Conservation (phyloP, 2,888 invertebrate genomes). For the Nomada hirtipes region DNA sequence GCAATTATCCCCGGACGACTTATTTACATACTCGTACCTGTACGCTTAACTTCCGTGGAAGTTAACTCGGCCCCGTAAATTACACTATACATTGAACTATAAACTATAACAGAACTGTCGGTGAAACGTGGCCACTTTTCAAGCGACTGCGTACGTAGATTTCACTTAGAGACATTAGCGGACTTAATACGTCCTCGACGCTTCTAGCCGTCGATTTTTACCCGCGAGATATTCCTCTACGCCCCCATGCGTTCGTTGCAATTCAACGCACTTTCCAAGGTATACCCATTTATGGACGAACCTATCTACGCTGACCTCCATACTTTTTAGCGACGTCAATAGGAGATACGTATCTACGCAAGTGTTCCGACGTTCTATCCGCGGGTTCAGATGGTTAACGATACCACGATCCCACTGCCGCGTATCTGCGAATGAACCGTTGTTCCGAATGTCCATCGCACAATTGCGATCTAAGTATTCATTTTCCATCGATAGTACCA, state of each 20-base stretch:
- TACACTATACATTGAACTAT: neutral
- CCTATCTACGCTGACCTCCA: constrained; percentile 3
- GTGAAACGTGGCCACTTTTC: constrained; percentile 7
- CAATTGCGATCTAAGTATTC: constrained; percentile 11
- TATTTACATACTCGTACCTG: constrained; percentile 6
- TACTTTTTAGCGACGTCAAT: constrained; percentile 23
- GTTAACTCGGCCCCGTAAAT: neutral
- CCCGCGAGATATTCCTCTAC: neutral
- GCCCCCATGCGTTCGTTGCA: neutral
- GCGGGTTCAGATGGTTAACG: constrained; percentile 27
- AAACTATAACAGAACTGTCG: constrained; percentile 4
- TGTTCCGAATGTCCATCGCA: constrained; percentile 25
- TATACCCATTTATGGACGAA: constrained; percentile 17
- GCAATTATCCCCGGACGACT: constrained; percentile 8
- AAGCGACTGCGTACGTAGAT: neutral
- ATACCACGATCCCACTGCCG: neutral
- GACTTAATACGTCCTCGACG: constrained; percentile 7
- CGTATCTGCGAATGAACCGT: neutral
- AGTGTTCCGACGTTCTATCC: constrained; percentile 7
- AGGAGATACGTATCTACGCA: constrained; percentile 22
- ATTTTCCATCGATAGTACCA: neutral
- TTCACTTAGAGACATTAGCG: constrained; percentile 4
- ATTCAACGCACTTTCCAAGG: constrained; percentile 30
- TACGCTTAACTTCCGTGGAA: neutral
- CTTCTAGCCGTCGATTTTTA: constrained; percentile 13